Evolutionary conservation across 2,113 vertebrate species (phyloP).

Genomic region (Nipponia nippon): DNA sequence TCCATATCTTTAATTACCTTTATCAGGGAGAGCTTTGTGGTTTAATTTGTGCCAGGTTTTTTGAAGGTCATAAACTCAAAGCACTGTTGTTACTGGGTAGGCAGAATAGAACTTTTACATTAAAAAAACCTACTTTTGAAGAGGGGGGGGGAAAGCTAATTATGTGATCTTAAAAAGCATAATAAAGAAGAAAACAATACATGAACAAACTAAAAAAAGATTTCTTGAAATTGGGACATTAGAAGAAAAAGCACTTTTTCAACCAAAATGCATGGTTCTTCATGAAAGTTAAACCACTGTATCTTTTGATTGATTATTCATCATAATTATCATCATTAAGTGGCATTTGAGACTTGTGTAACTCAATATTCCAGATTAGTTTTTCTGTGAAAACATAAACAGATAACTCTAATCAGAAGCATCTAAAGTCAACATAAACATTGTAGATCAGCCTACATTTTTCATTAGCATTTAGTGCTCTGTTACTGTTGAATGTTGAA

Average conservation of each 20-base stretch:
- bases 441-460: background rate
- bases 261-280: background rate
- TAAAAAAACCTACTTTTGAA: background rate
- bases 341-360: background rate
- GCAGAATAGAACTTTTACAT: background rate
- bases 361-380: background rate
- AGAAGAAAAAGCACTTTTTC: background rate
- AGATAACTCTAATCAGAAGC: background rate
- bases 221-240: background rate
- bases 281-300: background rate
- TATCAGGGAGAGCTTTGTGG: background rate
- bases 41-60: background rate
- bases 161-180: background rate
- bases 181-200: background rate
- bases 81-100: background rate
- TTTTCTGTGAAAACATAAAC: background rate
- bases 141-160: background rate
- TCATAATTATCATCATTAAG: background rate
- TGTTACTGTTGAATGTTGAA: background rate
- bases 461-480: background rate
- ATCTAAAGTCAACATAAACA: background rate
- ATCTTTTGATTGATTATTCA: background rate
- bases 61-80: background rate
- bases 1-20: background rate
- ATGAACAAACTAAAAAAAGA: background rate